Base-by-base conservation (phyloP, 2,113 vertebrate genomes). In the Meles meles region DNA sequence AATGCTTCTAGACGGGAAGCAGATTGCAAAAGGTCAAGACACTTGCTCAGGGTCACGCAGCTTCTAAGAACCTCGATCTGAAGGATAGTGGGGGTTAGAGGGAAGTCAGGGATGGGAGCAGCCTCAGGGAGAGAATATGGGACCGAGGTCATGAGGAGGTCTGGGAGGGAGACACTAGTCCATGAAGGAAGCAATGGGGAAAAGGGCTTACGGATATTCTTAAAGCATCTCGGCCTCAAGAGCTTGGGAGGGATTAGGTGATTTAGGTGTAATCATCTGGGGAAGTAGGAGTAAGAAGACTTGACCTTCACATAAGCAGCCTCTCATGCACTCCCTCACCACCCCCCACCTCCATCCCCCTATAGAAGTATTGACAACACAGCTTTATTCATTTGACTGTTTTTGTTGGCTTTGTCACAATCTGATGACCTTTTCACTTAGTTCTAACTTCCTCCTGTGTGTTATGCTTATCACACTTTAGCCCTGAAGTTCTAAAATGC, bases 341-440 rank as follows among this genome's bases (percentile, higher is more conserved):
- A 1, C 52, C 49, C 14, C 14, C 2, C 2, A 47, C 8, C 7
- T 12, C 34, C 27, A 8, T 9, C 20, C 14, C 18, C 37, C 8
- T 0, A 44, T 6, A 0, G 27, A 95, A 90, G 39, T 72, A 76
- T 88, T 74, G 72, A 14, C 34, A 97, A 85, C 63, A 72, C 23
- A 94, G 76, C 80, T 59, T 67, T 61, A 85, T 96, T 96, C 84
- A 72, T 72, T 25, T 81, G 72, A 69, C 71, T 81, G 67, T 90
- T 97, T 97, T 81, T 59, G 65, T 94, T 97, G 97, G 94, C 95
- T 82, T 87, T 71, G 83, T 72, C 59, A 65, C 90, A 52, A 82
- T 96, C 90, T 61, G 90, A 96, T 98, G 90, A 96, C 84, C 90
- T 97, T 96, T 88, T 44, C 31, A 4, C 23, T 93, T 80, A 47